Evolutionary conservation across 2,888 invertebrate genomes (phyloP).

Genomic region (Hermaeophaga mercurialis): DNA sequence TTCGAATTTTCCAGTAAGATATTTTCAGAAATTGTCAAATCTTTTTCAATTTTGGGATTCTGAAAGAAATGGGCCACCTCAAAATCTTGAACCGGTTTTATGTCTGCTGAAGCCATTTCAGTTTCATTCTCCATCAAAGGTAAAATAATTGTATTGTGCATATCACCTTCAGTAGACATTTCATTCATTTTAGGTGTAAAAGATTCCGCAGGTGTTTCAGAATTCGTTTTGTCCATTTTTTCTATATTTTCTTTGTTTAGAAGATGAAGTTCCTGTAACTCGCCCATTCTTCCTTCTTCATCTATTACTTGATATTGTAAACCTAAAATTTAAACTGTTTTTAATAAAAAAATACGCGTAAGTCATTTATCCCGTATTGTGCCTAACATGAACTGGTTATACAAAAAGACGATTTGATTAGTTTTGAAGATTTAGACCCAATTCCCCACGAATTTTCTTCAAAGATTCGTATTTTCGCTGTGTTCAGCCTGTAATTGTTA

Average conservation of each 20-base stretch:
- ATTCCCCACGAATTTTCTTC: no score
- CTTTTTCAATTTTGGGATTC: constrained; percentile 11
- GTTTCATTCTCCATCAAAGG: constrained; percentile 4
- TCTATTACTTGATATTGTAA: constrained; percentile 52
- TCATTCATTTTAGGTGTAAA: not conserved
- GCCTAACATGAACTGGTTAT: no score
- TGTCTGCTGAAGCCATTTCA: constrained; percentile 3
- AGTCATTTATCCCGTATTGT: no score
- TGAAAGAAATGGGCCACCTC: constrained; percentile 1
- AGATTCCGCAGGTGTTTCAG: not conserved
- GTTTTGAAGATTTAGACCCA: no score
- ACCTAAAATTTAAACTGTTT: no score
- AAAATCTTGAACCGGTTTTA: constrained; percentile 14
- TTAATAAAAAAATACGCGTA: no score
- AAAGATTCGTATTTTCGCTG: no score
- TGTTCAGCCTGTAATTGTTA: no score
- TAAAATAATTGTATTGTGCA: not conserved
- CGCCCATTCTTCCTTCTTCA: constrained; percentile 53
- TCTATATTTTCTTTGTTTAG: constrained; percentile 29
- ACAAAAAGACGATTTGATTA: no score
- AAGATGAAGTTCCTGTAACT: constrained; percentile 50
- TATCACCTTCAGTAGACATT: not conserved
- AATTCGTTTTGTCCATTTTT: constrained; percentile 30
- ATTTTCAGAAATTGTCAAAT: constrained; percentile 11
- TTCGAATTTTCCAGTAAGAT: constrained; percentile 25